A percentile compares a stretch with the other conserved stretches of the same genome.
Evolutionary conservation across 2,888 invertebrate species (phyloP).

Genomic region (Himalopsyche anomala): DNA sequence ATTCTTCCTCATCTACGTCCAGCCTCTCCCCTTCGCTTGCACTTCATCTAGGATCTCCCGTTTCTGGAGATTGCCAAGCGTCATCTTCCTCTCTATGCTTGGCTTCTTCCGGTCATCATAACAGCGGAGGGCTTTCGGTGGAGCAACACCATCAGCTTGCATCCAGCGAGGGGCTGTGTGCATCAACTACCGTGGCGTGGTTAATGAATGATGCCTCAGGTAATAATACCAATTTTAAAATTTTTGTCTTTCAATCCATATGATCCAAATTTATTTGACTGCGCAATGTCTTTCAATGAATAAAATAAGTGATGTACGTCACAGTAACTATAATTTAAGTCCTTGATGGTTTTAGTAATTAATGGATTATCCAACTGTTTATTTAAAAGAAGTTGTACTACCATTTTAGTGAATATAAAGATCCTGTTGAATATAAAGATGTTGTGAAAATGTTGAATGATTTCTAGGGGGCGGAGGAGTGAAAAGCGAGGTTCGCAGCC

Average conservation of each 20-base stretch:
- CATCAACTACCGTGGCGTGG: slow-evolving; percentile 75
- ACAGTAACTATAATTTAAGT: too few relatives aligned
- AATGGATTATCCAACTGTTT: too few relatives aligned
- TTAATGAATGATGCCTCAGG: slow-evolving; percentile 78
- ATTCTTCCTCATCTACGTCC: slow-evolving; percentile 6
- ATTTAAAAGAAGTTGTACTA: too few relatives aligned
- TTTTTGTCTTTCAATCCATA: too few relatives aligned
- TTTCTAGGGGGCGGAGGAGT: slow-evolving; percentile 73
- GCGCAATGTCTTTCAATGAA: too few relatives aligned
- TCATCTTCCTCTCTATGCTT: slow-evolving; percentile 72
- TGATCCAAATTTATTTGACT: too few relatives aligned
- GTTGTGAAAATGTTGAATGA: neutral
- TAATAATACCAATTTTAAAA: slow-evolving; percentile 64
- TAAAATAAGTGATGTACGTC: too few relatives aligned
- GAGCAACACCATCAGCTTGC: slow-evolving; percentile 71
- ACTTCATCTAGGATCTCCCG: slow-evolving; percentile 68
- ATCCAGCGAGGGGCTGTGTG: slow-evolving; percentile 72
- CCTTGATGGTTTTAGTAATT: too few relatives aligned
- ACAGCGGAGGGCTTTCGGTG: slow-evolving; percentile 71
- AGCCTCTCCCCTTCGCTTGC: slow-evolving; percentile 36
- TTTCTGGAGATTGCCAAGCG: slow-evolving; percentile 66
- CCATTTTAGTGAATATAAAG: too few relatives aligned
- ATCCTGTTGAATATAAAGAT: too few relatives aligned
- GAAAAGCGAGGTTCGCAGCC: slow-evolving; percentile 85
- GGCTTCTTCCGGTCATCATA: slow-evolving; percentile 69